phyloP scores from a whole-genome alignment of 1,140 invertebrate genomes.

The Magallana angulata region DNA sequence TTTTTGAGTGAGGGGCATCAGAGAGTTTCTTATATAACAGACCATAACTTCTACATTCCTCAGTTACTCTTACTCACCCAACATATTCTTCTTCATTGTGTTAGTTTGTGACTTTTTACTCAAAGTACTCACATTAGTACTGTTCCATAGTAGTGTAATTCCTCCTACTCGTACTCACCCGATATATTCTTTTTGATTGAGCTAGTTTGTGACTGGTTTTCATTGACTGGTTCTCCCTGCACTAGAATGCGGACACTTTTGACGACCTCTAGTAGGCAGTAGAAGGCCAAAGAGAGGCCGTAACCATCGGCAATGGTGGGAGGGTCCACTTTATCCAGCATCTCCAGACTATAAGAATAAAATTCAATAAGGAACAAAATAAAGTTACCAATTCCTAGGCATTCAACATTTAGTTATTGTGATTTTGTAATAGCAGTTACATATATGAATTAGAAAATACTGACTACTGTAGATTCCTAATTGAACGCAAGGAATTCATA shows the following conservation, averaged over 20 bases:
- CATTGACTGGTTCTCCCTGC: constrained; percentile 63
- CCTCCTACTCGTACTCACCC: background rate
- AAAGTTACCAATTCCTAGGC: too few relatives aligned
- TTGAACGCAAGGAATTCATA: too few relatives aligned
- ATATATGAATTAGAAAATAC: too few relatives aligned
- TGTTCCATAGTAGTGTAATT: background rate
- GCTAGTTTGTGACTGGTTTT: constrained; percentile 3
- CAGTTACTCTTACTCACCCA: background rate
- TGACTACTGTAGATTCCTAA: too few relatives aligned
- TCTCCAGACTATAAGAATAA: constrained; percentile 89
- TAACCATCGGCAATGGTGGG: constrained; percentile 95
- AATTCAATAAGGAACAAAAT: background rate
- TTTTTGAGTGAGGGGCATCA: too few relatives aligned
- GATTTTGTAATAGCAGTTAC: too few relatives aligned
- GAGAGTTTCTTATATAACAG: too few relatives aligned
- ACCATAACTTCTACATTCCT: too few relatives aligned
- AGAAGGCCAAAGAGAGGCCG: constrained; percentile 95
- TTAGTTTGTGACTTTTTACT: background rate
- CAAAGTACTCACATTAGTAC: too few relatives aligned
- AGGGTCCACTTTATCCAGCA: constrained; percentile 96
- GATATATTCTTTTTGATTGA: background rate
- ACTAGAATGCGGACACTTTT: constrained; percentile 76
- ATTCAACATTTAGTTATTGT: too few relatives aligned
- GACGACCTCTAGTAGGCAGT: constrained; percentile 91
- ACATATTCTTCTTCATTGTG: background rate